Evolutionary conservation across 2,888 invertebrate genomes (phyloP).

Genomic region (Tetanocera ferruginea): DNA sequence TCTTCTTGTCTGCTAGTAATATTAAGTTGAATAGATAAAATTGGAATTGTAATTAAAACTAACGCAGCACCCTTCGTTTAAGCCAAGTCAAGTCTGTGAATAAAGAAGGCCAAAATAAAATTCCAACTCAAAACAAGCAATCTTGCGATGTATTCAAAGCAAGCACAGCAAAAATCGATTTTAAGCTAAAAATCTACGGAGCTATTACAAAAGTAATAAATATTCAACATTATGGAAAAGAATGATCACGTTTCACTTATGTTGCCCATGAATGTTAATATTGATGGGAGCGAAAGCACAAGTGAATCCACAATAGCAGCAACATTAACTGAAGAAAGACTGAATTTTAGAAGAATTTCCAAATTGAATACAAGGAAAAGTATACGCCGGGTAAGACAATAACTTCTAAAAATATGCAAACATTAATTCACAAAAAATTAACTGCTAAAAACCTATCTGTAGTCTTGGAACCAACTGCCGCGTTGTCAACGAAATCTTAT

Average conservation of each 20-base stretch:
- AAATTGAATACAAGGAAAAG: slow-evolving; percentile 59
- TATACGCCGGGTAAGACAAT: slow-evolving; percentile 62
- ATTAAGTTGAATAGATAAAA: too few relatives aligned
- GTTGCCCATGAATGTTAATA: slow-evolving; percentile 54
- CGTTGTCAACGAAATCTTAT: slow-evolving; percentile 85
- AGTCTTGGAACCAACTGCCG: slow-evolving; percentile 91
- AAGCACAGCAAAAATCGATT: slow-evolving; percentile 7
- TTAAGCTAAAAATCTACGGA: not conserved
- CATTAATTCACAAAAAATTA: not conserved
- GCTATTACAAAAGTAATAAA: not conserved
- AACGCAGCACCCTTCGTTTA: too few relatives aligned
- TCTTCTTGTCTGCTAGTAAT: too few relatives aligned
- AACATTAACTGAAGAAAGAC: slow-evolving; percentile 2
- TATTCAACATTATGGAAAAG: slow-evolving; percentile 54
- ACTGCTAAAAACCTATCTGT: not conserved
- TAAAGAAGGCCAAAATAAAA: too few relatives aligned
- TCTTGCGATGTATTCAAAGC: not conserved
- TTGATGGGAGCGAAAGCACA: slow-evolving; percentile 48
- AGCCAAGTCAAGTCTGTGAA: too few relatives aligned
- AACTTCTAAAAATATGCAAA: not conserved
- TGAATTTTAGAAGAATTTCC: slow-evolving; percentile 42
- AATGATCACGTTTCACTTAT: slow-evolving; percentile 64
- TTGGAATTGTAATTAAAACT: too few relatives aligned
- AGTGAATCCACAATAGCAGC: slow-evolving; percentile 46
- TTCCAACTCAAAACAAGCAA: too few relatives aligned